A percentile compares a stretch with the other conserved stretches of the same genome.
Evolutionary conservation across 2,797 vertebrate species (phyloP).

Genomic region (Glyptemys insculpta): DNA sequence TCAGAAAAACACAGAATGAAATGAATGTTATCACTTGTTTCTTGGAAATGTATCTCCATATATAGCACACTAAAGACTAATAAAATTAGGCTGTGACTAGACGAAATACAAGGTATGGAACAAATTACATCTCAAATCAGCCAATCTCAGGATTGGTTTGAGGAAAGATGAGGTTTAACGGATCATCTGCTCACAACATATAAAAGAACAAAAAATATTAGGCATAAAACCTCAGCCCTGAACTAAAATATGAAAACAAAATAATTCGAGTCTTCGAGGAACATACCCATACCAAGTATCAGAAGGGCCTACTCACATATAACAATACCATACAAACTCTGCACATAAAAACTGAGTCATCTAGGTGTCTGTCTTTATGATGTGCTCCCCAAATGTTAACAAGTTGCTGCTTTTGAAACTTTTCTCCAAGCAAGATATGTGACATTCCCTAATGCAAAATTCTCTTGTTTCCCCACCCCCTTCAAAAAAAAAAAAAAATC

Average conservation of each 20-base stretch:
- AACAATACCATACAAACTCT: background rate
- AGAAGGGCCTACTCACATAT: too few relatives aligned
- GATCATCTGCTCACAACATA: background rate
- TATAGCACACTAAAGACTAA: slow-evolving; percentile 15
- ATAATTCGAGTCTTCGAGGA: background rate
- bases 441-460: background rate
- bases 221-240: background rate
- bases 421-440: background rate
- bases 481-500: background rate
- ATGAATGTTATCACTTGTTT: background rate
- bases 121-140: background rate
- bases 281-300: background rate
- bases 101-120: slow-evolving; percentile 25
- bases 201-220: background rate
- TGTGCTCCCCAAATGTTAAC: background rate
- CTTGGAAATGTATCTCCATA: background rate
- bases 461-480: too few relatives aligned
- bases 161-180: background rate
- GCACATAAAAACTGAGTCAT: background rate
- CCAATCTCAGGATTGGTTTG: background rate
- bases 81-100: slow-evolving; percentile 37
- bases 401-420: background rate
- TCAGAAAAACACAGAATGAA: background rate
- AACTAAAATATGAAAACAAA: slow-evolving; percentile 3
- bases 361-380: background rate